These are phyloP conservation scores for Morpho helenor DNA, from an alignment of 2,888 invertebrate genomes.

Conservation along the genomic window DNA sequence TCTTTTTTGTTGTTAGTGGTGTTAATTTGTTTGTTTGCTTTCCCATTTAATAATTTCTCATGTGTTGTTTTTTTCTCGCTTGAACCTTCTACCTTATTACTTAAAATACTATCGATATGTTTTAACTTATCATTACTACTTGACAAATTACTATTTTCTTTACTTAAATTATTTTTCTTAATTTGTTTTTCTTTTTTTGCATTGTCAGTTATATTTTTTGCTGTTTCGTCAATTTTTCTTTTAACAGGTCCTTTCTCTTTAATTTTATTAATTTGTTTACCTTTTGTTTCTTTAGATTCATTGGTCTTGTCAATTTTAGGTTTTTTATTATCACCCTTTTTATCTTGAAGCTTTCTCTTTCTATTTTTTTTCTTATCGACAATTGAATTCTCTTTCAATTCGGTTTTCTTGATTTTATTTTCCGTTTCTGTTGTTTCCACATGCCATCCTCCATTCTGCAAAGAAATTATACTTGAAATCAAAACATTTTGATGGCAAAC, in stretches of 20 bases:
- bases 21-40: conserved; percentile 23
- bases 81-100: background rate
- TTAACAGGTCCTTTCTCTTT: background rate
- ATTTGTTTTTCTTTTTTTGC: conserved; percentile 15
- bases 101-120: conserved; percentile 28
- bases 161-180: conserved; percentile 6
- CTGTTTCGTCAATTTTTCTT: background rate
- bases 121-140: conserved; percentile 25
- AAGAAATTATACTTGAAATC: conserved; percentile 11
- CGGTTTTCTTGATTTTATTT: conserved; percentile 26
- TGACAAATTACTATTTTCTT: background rate
- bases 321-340: conserved; percentile 28
- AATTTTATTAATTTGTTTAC: conserved; percentile 6
- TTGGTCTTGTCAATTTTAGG: conserved; percentile 22
- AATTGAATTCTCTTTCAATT: conserved; percentile 42
- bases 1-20: conserved; percentile 4
- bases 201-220: background rate
- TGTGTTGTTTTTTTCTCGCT: background rate
- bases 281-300: background rate
- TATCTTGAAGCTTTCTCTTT: conserved; percentile 29
- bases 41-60: conserved; percentile 3
- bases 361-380: conserved; percentile 32
- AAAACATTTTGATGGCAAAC: too few relatives aligned
- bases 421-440: conserved; percentile 43
- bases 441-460: conserved; percentile 54